These are phyloP conservation scores for Silurus lanzhouensis DNA, from an alignment of 2,797 vertebrate genomes.

Conservation along the genomic window DNA sequence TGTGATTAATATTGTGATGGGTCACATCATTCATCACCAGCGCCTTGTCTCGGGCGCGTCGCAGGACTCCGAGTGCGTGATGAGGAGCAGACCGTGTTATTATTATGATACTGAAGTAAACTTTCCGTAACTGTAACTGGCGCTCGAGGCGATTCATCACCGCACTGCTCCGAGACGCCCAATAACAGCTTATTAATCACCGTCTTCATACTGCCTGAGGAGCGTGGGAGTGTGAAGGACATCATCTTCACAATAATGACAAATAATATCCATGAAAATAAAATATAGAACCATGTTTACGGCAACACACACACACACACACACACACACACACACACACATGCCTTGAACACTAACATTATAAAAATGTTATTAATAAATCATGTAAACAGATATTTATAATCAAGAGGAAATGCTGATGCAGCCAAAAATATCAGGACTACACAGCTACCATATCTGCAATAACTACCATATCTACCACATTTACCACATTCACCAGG, in stretches of 20 bases:
- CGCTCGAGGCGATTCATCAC: constrained; percentile 12
- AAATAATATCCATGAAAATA: background rate
- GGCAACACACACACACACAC: too few species aligned
- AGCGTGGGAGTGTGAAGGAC: too few species aligned
- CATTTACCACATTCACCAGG: too few species aligned
- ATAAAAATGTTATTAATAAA: too few species aligned
- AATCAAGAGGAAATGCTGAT: too few species aligned
- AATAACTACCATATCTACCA: too few species aligned
- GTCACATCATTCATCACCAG: background rate
- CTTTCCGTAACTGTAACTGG: background rate
- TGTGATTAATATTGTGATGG: background rate
- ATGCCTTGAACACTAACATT: background rate
- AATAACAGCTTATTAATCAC: constrained; percentile 23
- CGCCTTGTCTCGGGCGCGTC: background rate
- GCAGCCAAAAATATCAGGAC: too few species aligned
- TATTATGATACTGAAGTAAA: background rate
- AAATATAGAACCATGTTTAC: too few species aligned
- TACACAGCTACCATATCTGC: too few species aligned
- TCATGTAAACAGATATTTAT: too few species aligned
- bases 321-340: background rate
- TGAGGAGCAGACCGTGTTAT: background rate
- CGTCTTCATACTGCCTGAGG: too few species aligned
- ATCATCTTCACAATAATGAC: background rate
- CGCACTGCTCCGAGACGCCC: background rate
- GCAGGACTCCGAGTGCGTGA: background rate